Evolutionary conservation across 2,113 vertebrate genomes (phyloP).

Genomic region (Callionymus lyra): DNA sequence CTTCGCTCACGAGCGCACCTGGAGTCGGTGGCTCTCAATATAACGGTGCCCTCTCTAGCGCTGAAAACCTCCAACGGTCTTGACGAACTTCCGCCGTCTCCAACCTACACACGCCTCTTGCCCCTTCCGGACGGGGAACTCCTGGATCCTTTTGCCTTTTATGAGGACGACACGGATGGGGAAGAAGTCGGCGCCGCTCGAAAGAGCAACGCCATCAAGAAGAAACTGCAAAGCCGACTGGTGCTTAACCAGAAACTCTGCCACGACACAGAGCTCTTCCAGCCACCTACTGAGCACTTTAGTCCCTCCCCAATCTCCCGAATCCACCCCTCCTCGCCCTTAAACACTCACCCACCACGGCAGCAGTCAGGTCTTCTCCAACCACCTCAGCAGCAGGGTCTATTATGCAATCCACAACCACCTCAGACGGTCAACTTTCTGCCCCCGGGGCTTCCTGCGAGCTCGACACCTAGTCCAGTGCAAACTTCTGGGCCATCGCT

Average conservation of each 20-base stretch:
- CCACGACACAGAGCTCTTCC: slow-evolving; percentile 80
- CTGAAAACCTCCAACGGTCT: slow-evolving; percentile 91
- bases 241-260: slow-evolving; percentile 79
- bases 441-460: slow-evolving; percentile 77
- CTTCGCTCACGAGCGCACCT: slow-evolving; percentile 83
- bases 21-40: slow-evolving; percentile 90
- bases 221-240: slow-evolving; percentile 85
- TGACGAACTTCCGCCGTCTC: slow-evolving; percentile 86
- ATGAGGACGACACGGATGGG: slow-evolving; percentile 73
- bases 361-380: slow-evolving; percentile 55
- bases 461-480: slow-evolving; percentile 76
- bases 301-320: slow-evolving; percentile 75
- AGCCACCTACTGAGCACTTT: slow-evolving; percentile 91
- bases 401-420: slow-evolving; percentile 93
- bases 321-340: slow-evolving; percentile 46
- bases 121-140: slow-evolving; percentile 85
- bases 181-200: slow-evolving; percentile 78
- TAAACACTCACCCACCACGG: slow-evolving; percentile 45
- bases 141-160: slow-evolving; percentile 95
- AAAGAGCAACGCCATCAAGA: slow-evolving; percentile 81
- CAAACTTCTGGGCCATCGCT: slow-evolving; percentile 77
- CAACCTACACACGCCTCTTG: slow-evolving; percentile 77
- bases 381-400: slow-evolving; percentile 69
- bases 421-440: slow-evolving; percentile 85
- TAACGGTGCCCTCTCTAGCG: slow-evolving; percentile 87